Percentiles rank a stretch among this genome's conserved stretches.
Evolutionary conservation across 2,888 invertebrate genomes (phyloP).

Genomic region (Drosophila pseudotalamancana): DNA sequence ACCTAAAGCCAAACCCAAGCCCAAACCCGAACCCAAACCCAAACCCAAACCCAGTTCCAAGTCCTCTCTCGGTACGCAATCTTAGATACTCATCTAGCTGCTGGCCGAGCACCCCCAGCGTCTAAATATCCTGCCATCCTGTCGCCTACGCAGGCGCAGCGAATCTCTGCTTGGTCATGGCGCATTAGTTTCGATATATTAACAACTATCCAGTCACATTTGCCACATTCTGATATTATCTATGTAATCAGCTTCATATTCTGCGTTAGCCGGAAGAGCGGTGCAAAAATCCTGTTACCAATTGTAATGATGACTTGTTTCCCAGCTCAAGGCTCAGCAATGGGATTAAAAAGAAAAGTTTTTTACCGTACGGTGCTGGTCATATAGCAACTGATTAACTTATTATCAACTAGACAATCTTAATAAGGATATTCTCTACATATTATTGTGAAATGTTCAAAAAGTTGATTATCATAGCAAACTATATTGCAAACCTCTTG

Average conservation of each 20-base stretch:
- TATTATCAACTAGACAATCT: neutral
- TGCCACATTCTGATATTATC: conserved; percentile 34
- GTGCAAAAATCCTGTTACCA: conserved; percentile 29
- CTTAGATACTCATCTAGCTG: conserved; percentile 49
- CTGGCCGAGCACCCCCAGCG: conserved; percentile 10
- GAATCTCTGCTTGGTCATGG: conserved; percentile 70
- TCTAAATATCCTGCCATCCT: conserved; percentile 19
- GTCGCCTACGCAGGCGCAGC: conserved; percentile 53
- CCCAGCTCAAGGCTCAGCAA: neutral
- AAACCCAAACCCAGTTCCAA: conserved; percentile 1
- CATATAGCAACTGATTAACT: neutral
- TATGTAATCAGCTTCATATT: conserved; percentile 35
- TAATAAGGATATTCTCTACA: neutral
- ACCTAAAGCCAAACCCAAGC: conserved; percentile 30
- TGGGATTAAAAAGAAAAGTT: neutral
- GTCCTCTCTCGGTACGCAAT: conserved; percentile 48
- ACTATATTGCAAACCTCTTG: too few relatives aligned
- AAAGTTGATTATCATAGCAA: neutral
- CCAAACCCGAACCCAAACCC: neutral
- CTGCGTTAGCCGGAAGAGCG: conserved; percentile 37
- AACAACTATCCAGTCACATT: conserved; percentile 34
- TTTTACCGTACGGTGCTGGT: neutral
- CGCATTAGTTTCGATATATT: conserved; percentile 51
- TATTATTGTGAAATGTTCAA: too few relatives aligned
- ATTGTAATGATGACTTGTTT: conserved; percentile 26